phyloP scores from a whole-genome alignment of 2,797 vertebrate species.

The Alauda arvensis region DNA sequence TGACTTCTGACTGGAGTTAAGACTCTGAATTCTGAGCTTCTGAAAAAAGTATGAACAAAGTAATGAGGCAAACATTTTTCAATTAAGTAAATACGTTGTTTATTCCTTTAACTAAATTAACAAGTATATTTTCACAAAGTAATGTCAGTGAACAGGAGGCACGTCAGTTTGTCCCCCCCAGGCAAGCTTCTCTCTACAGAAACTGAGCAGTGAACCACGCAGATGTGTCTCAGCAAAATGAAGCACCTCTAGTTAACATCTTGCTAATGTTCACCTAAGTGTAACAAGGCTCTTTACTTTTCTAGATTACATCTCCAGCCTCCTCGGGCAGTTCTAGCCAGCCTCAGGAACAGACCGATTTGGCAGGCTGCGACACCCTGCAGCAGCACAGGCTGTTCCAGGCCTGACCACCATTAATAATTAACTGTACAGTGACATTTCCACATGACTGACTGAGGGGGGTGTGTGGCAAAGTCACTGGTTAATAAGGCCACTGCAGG shows the following conservation, averaged over 20 bases:
- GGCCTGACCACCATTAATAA: constrained; percentile 31
- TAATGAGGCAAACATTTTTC: background rate
- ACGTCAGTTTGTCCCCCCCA: background rate
- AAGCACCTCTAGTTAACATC: background rate
- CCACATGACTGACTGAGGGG: background rate
- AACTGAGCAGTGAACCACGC: accelerated
- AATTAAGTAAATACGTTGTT: background rate
- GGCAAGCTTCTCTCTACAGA: background rate
- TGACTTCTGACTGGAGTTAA: background rate
- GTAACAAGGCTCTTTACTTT: background rate
- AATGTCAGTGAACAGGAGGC: background rate
- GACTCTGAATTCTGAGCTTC: background rate
- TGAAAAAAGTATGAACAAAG: background rate
- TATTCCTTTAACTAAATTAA: background rate
- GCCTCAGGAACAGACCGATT: background rate
- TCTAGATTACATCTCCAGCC: background rate
- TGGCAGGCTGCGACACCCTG: background rate
- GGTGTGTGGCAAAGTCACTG: background rate
- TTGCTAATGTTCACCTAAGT: background rate
- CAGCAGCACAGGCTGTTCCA: constrained; percentile 34
- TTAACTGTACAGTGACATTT: constrained; percentile 42
- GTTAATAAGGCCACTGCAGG: background rate
- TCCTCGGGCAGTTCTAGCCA: background rate
- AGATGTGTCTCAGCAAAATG: background rate
- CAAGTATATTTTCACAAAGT: background rate